phyloP scores from a whole-genome alignment of 2,113 vertebrate genomes.

The Corydoras sp. region DNA sequence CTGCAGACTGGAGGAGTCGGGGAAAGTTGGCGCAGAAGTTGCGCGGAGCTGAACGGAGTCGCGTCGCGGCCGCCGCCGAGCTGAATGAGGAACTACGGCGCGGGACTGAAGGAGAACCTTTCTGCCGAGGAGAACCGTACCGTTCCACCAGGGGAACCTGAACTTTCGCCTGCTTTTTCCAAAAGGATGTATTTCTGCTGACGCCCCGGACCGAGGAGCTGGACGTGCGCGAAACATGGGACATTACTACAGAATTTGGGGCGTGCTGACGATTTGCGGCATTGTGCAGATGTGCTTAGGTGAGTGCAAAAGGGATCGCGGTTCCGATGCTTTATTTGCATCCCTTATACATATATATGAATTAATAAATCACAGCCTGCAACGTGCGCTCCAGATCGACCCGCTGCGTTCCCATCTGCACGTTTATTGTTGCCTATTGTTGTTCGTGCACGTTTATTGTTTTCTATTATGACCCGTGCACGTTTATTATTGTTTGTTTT shows the following conservation, averaged over 20 bases:
- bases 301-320: conserved; percentile 38
- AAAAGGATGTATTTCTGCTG: conserved; percentile 73
- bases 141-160: conserved; percentile 52
- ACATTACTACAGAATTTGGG: conserved; percentile 72
- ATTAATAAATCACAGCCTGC: no score
- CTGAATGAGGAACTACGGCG: conserved; percentile 59
- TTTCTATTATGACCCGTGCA: no score
- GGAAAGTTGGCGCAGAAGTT: conserved; percentile 65
- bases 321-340: background rate
- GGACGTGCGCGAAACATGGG: conserved; percentile 70
- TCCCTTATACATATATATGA: no score
- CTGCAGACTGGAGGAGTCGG: conserved; percentile 51
- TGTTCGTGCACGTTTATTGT: no score
- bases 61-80: conserved; percentile 60
- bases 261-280: conserved; percentile 64
- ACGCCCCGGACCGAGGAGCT: conserved; percentile 55
- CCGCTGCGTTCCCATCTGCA: no score
- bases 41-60: conserved; percentile 59
- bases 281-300: conserved; percentile 59
- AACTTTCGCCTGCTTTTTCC: conserved; percentile 50
- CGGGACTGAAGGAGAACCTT: conserved; percentile 49
- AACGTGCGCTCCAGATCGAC: no score
- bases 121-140: conserved; percentile 7
- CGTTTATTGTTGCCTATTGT: no score
- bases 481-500: no score